phyloP scores from a whole-genome alignment of 2,113 vertebrate species.

The Psophia crepitans region DNA sequence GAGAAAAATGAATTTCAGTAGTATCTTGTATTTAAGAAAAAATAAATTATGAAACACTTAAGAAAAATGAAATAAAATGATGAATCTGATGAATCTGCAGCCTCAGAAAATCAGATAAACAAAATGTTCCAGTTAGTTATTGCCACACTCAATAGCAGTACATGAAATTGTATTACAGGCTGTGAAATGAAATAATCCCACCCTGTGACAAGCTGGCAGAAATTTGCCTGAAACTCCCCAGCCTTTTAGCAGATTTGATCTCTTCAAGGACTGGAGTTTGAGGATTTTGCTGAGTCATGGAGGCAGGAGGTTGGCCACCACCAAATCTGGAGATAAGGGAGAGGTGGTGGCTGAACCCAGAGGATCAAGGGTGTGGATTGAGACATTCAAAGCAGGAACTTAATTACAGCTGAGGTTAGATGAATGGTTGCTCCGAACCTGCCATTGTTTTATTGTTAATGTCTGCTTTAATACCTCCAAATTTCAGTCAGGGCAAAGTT shows the following conservation, averaged over 20 bases:
- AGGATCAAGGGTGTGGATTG: conserved; percentile 12
- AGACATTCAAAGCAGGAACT: conserved; percentile 29
- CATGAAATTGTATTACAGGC: conserved; percentile 72
- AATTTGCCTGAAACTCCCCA: conserved; percentile 52
- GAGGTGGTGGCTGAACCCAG: neutral
- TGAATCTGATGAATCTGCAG: conserved; percentile 56
- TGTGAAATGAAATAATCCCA: conserved; percentile 74
- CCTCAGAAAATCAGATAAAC: conserved; percentile 65
- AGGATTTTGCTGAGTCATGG: conserved; percentile 23
- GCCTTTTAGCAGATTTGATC: conserved; percentile 37
- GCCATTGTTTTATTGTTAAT: conserved; percentile 55
- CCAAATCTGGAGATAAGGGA: neutral
- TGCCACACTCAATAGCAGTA: conserved; percentile 48
- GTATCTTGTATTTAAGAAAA: conserved; percentile 43
- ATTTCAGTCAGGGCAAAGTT: conserved; percentile 27
- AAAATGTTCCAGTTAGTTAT: conserved; percentile 61
- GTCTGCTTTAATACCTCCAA: conserved; percentile 7
- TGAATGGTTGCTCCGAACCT: neutral
- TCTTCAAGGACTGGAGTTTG: neutral
- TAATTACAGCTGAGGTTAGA: conserved; percentile 21
- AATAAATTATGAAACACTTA: conserved; percentile 57
- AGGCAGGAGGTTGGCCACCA: neutral
- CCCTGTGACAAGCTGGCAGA: conserved; percentile 53
- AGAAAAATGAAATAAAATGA: conserved; percentile 56
- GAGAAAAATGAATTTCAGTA: conserved; percentile 50